phyloP scores from a whole-genome alignment of 1,140 invertebrate genomes.

The Halesus radiatus region DNA sequence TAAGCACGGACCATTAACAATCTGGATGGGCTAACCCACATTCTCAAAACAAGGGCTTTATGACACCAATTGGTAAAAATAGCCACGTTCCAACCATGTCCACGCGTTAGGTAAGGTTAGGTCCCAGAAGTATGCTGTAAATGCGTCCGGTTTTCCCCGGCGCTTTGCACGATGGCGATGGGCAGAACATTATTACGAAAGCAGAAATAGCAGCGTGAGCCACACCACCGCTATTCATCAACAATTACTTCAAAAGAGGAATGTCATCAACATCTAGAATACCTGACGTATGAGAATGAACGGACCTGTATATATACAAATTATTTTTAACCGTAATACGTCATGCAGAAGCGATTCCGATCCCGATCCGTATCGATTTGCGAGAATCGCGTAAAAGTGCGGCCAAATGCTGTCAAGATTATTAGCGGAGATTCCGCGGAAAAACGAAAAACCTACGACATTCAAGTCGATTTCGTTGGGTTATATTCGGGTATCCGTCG shows the following conservation, averaged over 20 bases:
- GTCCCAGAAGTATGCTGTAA: too few relatives aligned
- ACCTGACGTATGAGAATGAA: neutral
- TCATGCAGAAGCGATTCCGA: neutral
- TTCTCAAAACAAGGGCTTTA: too few relatives aligned
- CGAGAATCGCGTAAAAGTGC: conserved; percentile 1
- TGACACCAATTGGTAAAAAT: too few relatives aligned
- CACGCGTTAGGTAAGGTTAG: too few relatives aligned
- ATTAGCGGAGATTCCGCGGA: neutral
- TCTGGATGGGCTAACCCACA: too few relatives aligned
- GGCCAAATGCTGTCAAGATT: neutral
- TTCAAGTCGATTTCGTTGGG: neutral
- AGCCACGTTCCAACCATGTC: too few relatives aligned
- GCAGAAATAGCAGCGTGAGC: neutral
- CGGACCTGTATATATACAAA: neutral
- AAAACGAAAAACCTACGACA: neutral
- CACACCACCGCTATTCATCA: neutral
- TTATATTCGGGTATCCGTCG: neutral
- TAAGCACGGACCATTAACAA: too few relatives aligned
- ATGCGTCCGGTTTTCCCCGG: neutral
- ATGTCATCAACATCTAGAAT: conserved; percentile 22
- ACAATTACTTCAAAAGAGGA: neutral
- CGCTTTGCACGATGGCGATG: neutral
- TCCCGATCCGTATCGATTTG: neutral
- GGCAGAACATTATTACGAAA: neutral
- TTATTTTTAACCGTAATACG: conserved; percentile 6